Percentiles rank a stretch among this genome's conserved stretches.
Conservation (phyloP, 2,888 invertebrate species). For the Drosophila testacea region DNA sequence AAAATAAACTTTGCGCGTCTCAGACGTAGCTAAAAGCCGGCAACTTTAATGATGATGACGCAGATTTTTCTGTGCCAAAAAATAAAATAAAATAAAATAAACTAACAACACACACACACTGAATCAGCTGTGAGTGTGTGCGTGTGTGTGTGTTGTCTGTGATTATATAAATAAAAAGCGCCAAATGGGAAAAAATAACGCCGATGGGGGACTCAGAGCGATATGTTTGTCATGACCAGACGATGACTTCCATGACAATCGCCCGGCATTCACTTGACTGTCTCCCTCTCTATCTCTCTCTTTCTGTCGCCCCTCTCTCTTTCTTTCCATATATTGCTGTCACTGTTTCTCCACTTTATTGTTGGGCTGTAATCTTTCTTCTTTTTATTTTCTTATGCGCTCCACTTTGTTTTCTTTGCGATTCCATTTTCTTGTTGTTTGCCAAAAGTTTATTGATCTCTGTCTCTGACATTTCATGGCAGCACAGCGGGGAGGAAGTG, state of each 20-base stretch:
- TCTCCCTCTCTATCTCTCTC: background rate
- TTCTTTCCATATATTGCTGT: constrained; percentile 35
- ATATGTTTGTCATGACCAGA: constrained; percentile 70
- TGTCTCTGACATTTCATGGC: constrained; percentile 52
- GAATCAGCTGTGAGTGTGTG: constrained; percentile 10
- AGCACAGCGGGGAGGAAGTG: constrained; percentile 17
- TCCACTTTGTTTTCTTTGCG: constrained; percentile 76
- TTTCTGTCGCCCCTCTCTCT: background rate
- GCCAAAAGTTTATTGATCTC: constrained; percentile 79
- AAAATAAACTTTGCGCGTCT: constrained; percentile 8
- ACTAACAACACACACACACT: constrained; percentile 20
- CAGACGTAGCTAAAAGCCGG: constrained; percentile 51
- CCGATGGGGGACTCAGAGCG: constrained; percentile 15
- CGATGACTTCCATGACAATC: constrained; percentile 60
- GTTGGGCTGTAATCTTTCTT: constrained; percentile 68
- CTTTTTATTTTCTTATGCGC: constrained; percentile 57
- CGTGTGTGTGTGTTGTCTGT: constrained; percentile 45
- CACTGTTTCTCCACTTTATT: constrained; percentile 56
- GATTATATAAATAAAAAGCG: constrained; percentile 57
- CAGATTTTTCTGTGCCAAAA: constrained; percentile 64
- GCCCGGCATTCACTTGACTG: constrained; percentile 40
- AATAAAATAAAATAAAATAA: constrained; percentile 17
- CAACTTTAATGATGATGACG: constrained; percentile 73
- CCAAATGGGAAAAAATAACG: constrained; percentile 11
- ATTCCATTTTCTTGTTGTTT: constrained; percentile 77